phyloP scores from a whole-genome alignment of 2,888 invertebrate genomes.

The Temnothorax ravouxi region DNA sequence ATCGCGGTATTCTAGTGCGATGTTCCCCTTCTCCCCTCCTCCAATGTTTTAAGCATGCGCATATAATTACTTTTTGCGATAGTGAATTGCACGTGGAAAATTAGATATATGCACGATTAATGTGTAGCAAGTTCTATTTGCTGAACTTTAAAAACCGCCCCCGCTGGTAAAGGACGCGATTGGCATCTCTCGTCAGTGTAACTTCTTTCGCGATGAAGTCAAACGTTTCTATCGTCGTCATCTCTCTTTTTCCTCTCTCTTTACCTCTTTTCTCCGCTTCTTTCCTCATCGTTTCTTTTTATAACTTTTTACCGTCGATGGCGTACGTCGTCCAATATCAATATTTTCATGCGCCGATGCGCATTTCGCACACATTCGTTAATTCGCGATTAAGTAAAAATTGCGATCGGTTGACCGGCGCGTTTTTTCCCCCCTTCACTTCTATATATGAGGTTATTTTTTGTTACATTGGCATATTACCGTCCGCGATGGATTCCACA shows the following conservation, averaged over 20 bases:
- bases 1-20: neutral
- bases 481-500: conserved; percentile 73
- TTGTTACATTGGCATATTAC: conserved; percentile 79
- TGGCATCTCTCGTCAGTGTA: neutral
- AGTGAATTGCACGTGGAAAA: neutral
- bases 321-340: conserved; percentile 14
- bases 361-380: conserved; percentile 19
- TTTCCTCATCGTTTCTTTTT: conserved; percentile 21
- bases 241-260: neutral
- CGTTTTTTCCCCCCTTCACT: conserved; percentile 8
- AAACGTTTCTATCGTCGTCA: conserved; percentile 10
- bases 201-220: conserved; percentile 10
- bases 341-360: conserved; percentile 38
- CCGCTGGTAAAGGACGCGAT: neutral
- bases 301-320: conserved; percentile 16
- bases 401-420: neutral
- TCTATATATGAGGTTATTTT: conserved; percentile 62
- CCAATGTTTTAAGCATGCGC: neutral
- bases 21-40: neutral
- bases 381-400: conserved; percentile 48
- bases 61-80: neutral
- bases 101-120: conserved; percentile 7
- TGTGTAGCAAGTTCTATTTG: neutral
- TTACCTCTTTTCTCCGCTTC: neutral
- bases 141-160: neutral